Evolutionary conservation across 2,113 vertebrate genomes (phyloP), one percentile per base, ranked within the genome.

Genomic region (Athene cunicularia): DNA sequence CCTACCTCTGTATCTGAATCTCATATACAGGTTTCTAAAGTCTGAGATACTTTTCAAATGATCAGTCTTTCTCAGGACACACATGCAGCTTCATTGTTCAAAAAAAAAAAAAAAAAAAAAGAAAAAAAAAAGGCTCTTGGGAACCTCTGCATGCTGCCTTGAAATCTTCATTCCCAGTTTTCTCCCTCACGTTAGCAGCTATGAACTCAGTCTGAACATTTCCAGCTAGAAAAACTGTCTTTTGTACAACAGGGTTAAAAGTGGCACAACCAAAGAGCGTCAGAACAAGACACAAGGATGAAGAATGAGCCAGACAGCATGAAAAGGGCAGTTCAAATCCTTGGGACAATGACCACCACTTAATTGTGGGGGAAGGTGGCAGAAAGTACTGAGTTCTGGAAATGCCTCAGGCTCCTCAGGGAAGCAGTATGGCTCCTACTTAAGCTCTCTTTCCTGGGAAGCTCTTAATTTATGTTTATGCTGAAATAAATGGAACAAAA

Each of bases 391-490:
- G 62, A 90, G 77, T 66, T 94, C 89, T 95, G 85, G 91, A 94
- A 97, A 97, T 93, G 94, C 71, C 82, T 95, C 22, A 72, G 80
- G 90, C 92, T 96, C 97, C 95, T 96, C 14, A 80, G 96, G 75
- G 97, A 97, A 97, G 85, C 86, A 96, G 55, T 73, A 94, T 76
- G 91, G 86, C 50, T 97, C 92, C 94, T 77, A 81, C 95, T 94
- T 94, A 97, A 97, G 94, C 94, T 92, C 87, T 94, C 77, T 95
- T 95, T 97, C 97, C 97, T 97, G 97, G 95, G 97, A 98, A 96
- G 89, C 82, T 97, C 96, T 98, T 93, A 97, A 97, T 97, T 98
- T 93, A 93, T 97, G 96, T 98, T 98, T 98, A 97, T 86, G 96
- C 83, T 97, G 96, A 98, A 98, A 98, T 91, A 98, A 95, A 94